Conservation (phyloP, 37 sponge, comb jelly and placozoan genomes). For the Aphrocallistes beatrix region DNA sequence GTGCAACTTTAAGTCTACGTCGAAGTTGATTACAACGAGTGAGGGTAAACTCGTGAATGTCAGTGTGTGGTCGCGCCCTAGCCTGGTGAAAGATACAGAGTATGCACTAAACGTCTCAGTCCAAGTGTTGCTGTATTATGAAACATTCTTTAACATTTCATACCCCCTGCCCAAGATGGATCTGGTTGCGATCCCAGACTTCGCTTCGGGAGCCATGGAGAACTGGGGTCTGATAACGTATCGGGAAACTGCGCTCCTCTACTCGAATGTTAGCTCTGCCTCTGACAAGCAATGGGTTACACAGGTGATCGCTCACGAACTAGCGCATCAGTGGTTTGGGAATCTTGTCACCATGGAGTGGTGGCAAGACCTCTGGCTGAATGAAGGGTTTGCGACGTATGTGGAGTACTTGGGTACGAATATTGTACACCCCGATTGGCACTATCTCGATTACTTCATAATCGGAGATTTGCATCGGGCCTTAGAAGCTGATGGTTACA, state of each 20-base stretch:
- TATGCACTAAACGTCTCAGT: conserved; percentile 55
- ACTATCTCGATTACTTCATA: conserved; percentile 53
- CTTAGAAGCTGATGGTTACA: conserved; percentile 29
- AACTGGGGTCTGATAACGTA: conserved; percentile 92
- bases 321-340: conserved; percentile 99
- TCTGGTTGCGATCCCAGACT: conserved; percentile 89
- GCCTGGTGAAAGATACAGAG: conserved; percentile 30
- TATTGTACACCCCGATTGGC: conserved; percentile 32
- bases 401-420: conserved; percentile 77
- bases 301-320: conserved; percentile 76
- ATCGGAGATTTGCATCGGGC: conserved; percentile 22
- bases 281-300: conserved; percentile 70
- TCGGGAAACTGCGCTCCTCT: conserved; percentile 76
- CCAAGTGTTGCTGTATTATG: conserved; percentile 53
- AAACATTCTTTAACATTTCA: conserved; percentile 48
- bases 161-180: conserved; percentile 89
- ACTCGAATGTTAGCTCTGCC: conserved; percentile 37
- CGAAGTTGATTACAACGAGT: neutral
- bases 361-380: conserved; percentile 99
- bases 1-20: conserved; percentile 48
- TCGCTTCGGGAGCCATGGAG: conserved; percentile 92
- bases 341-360: conserved; percentile 96
- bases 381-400: conserved; percentile 93
- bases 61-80: conserved; percentile 69
- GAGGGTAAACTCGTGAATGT: neutral